Conservation (phyloP, 2,888 invertebrate genomes). For the Tetranychus truncatus region DNA sequence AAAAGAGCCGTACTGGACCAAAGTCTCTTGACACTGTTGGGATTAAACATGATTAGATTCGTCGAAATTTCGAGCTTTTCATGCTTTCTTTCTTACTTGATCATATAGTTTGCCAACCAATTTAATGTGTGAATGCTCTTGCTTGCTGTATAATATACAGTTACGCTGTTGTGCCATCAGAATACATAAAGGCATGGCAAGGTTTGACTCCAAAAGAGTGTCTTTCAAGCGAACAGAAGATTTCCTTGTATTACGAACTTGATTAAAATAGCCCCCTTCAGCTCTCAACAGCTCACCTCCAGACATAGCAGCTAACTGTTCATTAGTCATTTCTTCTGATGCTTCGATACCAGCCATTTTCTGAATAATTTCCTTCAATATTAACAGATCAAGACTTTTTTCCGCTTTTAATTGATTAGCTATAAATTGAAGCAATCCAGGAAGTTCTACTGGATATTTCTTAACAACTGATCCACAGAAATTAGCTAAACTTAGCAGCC, state of each 20-base stretch:
- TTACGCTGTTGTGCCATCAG: slow-evolving; percentile 92
- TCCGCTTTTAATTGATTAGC: slow-evolving; percentile 89
- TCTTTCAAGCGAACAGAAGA: slow-evolving; percentile 86
- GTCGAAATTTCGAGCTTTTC: slow-evolving; percentile 45
- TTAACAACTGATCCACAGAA: slow-evolving; percentile 92
- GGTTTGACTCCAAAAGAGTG: slow-evolving; percentile 73
- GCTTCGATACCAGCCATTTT: slow-evolving; percentile 99
- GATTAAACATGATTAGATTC: slow-evolving; percentile 30
- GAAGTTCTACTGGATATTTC: slow-evolving; percentile 87
- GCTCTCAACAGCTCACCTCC: slow-evolving; percentile 86
- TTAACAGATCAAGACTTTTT: slow-evolving; percentile 63
- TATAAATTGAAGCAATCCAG: slow-evolving; percentile 85
- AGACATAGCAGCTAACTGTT: slow-evolving; percentile 87
- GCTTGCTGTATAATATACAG: slow-evolving; percentile 71
- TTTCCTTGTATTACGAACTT: slow-evolving; percentile 86
- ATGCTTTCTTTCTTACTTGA: slow-evolving; percentile 88
- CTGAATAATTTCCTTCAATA: slow-evolving; percentile 89
- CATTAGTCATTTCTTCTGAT: slow-evolving; percentile 81
- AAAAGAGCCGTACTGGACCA: slow-evolving; percentile 94
- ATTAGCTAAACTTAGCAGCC: slow-evolving; percentile 56
- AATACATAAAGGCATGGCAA: slow-evolving; percentile 78
- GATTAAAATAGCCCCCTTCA: slow-evolving; percentile 95
- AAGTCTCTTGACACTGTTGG: slow-evolving; percentile 79
- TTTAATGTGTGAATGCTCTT: slow-evolving; percentile 42
- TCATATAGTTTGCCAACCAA: slow-evolving; percentile 59